Conservation (phyloP, 1,140 invertebrate species). For the Panagrolaimus sp. region DNA sequence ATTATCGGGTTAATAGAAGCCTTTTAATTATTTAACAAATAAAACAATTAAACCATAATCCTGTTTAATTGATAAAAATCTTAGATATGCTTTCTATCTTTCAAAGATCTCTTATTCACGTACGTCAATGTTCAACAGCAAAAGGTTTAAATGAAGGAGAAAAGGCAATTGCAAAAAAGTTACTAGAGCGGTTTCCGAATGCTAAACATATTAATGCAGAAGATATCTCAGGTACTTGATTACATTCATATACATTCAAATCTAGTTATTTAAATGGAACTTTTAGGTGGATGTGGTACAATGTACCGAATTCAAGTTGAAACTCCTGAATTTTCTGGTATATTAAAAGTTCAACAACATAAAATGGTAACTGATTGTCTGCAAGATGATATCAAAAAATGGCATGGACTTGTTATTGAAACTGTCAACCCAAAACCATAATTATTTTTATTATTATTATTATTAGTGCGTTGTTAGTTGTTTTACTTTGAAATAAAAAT, state of each 20-base stretch:
- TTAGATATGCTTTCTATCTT: neutral
- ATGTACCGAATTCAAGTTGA: constrained; percentile 38
- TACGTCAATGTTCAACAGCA: neutral
- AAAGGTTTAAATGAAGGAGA: neutral
- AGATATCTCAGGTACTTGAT: constrained; percentile 13
- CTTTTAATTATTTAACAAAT: no score
- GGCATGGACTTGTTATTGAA: constrained; percentile 40
- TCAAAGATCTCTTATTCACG: neutral
- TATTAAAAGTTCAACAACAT: constrained; percentile 33
- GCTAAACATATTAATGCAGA: neutral
- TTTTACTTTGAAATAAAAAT: no score
- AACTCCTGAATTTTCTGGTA: constrained; percentile 33
- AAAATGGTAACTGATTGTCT: constrained; percentile 30
- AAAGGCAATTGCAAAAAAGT: neutral
- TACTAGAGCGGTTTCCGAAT: neutral
- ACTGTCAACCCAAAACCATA: constrained; percentile 16
- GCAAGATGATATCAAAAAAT: constrained; percentile 33
- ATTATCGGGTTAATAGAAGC: no score
- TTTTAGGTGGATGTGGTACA: constrained; percentile 39
- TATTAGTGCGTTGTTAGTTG: no score
- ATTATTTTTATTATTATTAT: no score
- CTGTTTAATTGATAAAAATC: neutral
- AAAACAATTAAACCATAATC: no score
- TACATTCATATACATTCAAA: no score
- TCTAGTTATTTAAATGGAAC: no score